Percentiles rank a stretch among this genome's conserved stretches.
These are phyloP conservation scores for Biston stratarius DNA, from an alignment of 2,888 invertebrate species.

Conservation along the genomic window DNA sequence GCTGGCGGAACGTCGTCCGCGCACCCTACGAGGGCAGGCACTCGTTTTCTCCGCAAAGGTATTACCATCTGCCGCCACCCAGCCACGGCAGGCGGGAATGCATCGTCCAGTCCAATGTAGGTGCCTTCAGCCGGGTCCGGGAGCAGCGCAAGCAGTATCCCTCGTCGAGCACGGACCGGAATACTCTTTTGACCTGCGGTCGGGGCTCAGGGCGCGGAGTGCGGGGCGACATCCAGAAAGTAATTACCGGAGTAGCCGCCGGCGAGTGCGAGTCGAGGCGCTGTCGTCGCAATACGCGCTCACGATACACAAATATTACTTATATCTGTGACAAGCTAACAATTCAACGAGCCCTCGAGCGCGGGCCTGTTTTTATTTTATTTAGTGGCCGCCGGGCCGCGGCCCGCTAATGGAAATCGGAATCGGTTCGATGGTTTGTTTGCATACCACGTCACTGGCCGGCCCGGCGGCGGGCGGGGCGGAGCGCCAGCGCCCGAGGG, in stretches of 20 bases:
- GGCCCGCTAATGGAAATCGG: constrained; percentile 29
- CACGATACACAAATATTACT: constrained; percentile 36
- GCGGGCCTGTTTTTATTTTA: constrained; percentile 47
- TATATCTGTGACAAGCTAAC: constrained; percentile 43
- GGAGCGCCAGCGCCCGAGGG: not conserved
- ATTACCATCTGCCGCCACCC: too few species aligned
- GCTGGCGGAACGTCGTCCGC: too few species aligned
- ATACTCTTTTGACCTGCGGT: too few species aligned
- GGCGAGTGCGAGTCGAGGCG: constrained; percentile 65
- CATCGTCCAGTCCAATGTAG: too few species aligned
- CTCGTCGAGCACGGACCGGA: too few species aligned
- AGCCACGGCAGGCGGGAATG: too few species aligned
- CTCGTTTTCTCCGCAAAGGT: too few species aligned
- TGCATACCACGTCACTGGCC: constrained; percentile 18
- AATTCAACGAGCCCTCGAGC: constrained; percentile 59
- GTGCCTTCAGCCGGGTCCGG: too few species aligned
- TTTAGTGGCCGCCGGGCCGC: constrained; percentile 43
- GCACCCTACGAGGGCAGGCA: too few species aligned
- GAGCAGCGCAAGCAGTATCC: too few species aligned
- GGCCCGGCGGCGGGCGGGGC: not conserved
- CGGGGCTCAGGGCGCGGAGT: not conserved
- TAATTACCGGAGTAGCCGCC: constrained; percentile 71
- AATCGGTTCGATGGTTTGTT: constrained; percentile 30
- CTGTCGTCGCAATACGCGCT: constrained; percentile 43
- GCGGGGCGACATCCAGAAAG: constrained; percentile 57